Percentiles rank a stretch among this genome's conserved stretches.
Conservation (phyloP, 2,888 invertebrate species). For the Aphidoletes aphidimyza region DNA sequence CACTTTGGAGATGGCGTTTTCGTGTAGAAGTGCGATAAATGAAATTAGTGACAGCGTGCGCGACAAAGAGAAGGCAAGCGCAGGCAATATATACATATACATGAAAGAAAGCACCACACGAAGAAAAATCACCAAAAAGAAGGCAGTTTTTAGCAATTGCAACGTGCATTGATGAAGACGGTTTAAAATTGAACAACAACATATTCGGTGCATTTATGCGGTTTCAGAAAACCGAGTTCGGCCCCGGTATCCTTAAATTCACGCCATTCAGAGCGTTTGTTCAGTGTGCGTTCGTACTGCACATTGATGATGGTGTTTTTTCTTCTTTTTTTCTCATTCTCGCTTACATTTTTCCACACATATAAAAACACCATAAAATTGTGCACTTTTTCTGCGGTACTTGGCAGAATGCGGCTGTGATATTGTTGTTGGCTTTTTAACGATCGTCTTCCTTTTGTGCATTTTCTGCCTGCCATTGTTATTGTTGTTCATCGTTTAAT, state of each 20-base stretch:
- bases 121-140: constrained; percentile 14
- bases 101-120: background rate
- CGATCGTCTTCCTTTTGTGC: constrained; percentile 51
- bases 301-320: too few relatives aligned
- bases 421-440: constrained; percentile 53
- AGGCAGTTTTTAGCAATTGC: background rate
- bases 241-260: constrained; percentile 5
- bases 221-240: background rate
- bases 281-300: background rate
- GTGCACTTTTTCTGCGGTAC: constrained; percentile 45
- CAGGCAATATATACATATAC: too few relatives aligned
- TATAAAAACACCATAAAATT: background rate
- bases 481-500: constrained; percentile 51
- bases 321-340: background rate
- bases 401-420: background rate
- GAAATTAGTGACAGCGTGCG: constrained; percentile 18
- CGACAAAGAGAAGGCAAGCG: constrained; percentile 10
- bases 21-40: constrained; percentile 31
- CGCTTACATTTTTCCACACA: too few relatives aligned
- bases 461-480: constrained; percentile 53
- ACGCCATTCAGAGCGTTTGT: background rate
- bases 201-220: background rate
- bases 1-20: background rate
- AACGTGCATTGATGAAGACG: background rate
- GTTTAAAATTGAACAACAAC: background rate